A percentile compares a stretch with the other conserved stretches of the same genome.
These are phyloP conservation scores for Mastacembelus armatus DNA, from an alignment of 2,797 vertebrate genomes.

Conservation along the genomic window DNA sequence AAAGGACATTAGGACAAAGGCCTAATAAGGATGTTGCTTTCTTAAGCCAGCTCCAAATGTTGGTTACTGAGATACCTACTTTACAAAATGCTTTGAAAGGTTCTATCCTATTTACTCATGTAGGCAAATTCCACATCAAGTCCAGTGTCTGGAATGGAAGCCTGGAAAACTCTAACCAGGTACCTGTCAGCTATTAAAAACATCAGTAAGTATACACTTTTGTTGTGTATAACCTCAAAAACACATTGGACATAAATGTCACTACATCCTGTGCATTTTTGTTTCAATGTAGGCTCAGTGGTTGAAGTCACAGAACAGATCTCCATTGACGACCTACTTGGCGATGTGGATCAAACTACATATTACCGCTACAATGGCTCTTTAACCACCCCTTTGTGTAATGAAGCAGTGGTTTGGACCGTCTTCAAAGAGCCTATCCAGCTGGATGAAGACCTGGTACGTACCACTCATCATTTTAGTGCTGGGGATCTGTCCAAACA, in stretches of 20 bases:
- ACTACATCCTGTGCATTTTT: not conserved
- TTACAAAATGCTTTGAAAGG: not conserved
- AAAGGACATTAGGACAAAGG: too few relatives aligned
- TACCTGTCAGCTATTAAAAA: conserved; percentile 39
- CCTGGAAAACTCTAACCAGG: conserved; percentile 55
- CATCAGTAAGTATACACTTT: conserved; percentile 38
- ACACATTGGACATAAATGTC: too few relatives aligned
- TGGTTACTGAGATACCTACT: too few relatives aligned
- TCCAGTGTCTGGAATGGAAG: conserved; percentile 4
- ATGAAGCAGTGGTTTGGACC: conserved; percentile 82
- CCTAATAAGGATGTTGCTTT: too few relatives aligned
- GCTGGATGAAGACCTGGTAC: conserved; percentile 73
- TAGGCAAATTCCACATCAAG: not conserved
- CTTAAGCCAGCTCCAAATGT: too few relatives aligned
- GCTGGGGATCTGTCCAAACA: too few relatives aligned
- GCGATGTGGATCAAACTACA: conserved; percentile 43
- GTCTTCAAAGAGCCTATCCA: conserved; percentile 79
- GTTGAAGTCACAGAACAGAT: conserved; percentile 32
- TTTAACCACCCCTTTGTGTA: conserved; percentile 80
- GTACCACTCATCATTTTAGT: too few relatives aligned
- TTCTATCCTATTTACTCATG: not conserved
- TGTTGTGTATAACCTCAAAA: not conserved
- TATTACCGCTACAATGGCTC: conserved; percentile 84
- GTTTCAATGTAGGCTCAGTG: conserved; percentile 29
- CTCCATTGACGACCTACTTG: conserved; percentile 75